Evolutionary conservation across 2,113 vertebrate genomes (phyloP).

Genomic region (Corynorhinus townsendii): DNA sequence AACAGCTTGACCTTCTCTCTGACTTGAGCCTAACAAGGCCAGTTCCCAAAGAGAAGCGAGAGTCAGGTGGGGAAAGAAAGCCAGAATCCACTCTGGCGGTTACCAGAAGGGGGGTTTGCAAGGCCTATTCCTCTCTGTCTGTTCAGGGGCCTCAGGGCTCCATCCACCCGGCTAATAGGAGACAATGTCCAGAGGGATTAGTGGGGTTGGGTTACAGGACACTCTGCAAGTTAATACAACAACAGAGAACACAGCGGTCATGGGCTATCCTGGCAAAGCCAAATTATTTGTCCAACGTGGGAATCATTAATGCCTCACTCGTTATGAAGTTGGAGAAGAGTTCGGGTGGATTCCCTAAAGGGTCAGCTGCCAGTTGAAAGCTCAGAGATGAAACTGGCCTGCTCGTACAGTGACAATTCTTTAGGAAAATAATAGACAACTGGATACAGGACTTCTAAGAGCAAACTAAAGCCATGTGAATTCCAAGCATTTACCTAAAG

Average conservation of each 20-base stretch:
- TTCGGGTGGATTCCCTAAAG: conserved; percentile 38
- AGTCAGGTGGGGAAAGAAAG: not conserved
- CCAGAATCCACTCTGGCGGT: not conserved
- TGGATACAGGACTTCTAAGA: not conserved
- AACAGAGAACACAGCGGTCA: not conserved
- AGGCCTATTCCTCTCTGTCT: not conserved
- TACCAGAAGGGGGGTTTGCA: not conserved
- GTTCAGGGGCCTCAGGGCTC: not conserved
- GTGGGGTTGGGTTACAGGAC: not conserved
- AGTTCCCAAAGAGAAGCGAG: conserved; percentile 40
- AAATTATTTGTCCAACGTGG: conserved; percentile 49
- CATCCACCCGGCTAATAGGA: not conserved
- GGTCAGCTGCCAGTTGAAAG: conserved; percentile 45
- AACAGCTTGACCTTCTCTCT: not conserved
- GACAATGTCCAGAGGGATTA: not conserved
- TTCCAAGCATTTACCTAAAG: not conserved
- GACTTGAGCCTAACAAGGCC: not conserved
- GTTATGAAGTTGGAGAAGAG: conserved; percentile 46
- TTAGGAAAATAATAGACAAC: conserved; percentile 35
- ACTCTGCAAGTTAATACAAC: conserved; percentile 1
- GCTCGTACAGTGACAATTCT: not conserved
- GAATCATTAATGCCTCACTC: conserved; percentile 57
- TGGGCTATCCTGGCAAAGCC: not conserved
- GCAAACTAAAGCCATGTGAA: conserved; percentile 25
- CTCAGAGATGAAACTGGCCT: conserved; percentile 1